Evolutionary conservation across 2,113 vertebrate genomes (phyloP).

Genomic region (Forbesichthys agassizii): DNA sequence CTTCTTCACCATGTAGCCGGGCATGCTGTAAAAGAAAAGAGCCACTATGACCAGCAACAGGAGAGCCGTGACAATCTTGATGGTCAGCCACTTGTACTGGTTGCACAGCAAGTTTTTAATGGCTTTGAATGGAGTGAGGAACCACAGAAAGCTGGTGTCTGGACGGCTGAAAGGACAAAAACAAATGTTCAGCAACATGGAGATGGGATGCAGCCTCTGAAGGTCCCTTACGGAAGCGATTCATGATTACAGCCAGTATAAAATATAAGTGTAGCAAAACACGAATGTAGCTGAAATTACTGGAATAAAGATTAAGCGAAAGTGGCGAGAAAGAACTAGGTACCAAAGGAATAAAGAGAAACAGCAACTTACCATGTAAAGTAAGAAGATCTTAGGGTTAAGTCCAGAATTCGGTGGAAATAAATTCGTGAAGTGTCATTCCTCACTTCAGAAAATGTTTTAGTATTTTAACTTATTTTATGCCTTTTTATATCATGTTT

Average conservation of each 20-base stretch:
- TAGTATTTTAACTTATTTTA: background rate
- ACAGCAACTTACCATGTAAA: slow-evolving; percentile 64
- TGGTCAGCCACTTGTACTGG: slow-evolving; percentile 91
- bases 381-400: slow-evolving; percentile 47
- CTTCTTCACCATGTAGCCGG: slow-evolving; percentile 94
- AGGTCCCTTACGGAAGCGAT: too few relatives aligned
- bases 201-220: background rate
- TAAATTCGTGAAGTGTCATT: slow-evolving; percentile 35
- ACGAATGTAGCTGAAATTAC: slow-evolving; percentile 7
- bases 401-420: slow-evolving; percentile 47
- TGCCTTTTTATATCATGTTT: background rate
- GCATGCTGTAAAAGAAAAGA: slow-evolving; percentile 92
- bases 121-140: slow-evolving; percentile 89
- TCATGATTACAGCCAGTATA: too few relatives aligned
- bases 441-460: slow-evolving; percentile 21
- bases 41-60: slow-evolving; percentile 82
- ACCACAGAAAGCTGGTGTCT: slow-evolving; percentile 91
- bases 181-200: slow-evolving; percentile 23
- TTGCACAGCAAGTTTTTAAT: slow-evolving; percentile 90
- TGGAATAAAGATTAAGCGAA: background rate
- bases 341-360: slow-evolving; percentile 23
- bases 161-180: slow-evolving; percentile 80
- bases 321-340: slow-evolving; percentile 2
- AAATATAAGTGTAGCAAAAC: too few relatives aligned
- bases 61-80: slow-evolving; percentile 87